Percentiles rank a stretch among this genome's conserved stretches.
phyloP scores from a whole-genome alignment of 2,888 invertebrate genomes.

The Abrostola triplasia region DNA sequence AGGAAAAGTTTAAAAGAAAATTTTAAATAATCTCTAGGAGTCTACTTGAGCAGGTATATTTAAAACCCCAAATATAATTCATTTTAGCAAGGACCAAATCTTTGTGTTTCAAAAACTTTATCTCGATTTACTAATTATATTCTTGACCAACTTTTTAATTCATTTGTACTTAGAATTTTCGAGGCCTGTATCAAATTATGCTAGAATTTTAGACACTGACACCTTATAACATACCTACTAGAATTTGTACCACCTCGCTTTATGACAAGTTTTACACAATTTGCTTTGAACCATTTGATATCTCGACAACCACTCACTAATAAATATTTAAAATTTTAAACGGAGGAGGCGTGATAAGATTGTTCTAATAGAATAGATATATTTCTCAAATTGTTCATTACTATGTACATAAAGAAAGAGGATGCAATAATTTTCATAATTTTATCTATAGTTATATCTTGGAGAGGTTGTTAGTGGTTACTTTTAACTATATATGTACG shows the following conservation, averaged over 20 bases:
- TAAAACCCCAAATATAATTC: constrained; percentile 62
- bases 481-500: constrained; percentile 76
- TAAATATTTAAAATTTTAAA: constrained; percentile 51
- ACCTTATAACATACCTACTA: constrained; percentile 61
- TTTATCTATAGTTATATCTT: constrained; percentile 75
- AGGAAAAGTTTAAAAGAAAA: constrained; percentile 58
- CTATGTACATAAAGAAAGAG: constrained; percentile 77
- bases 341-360: constrained; percentile 57
- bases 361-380: constrained; percentile 64
- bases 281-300: constrained; percentile 71
- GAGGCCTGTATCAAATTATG: constrained; percentile 74
- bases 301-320: constrained; percentile 64
- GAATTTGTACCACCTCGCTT: constrained; percentile 76
- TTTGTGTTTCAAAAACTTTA: constrained; percentile 64
- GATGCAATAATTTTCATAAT: constrained; percentile 86
- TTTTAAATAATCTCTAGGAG: constrained; percentile 63
- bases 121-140: constrained; percentile 64
- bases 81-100: constrained; percentile 78
- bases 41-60: constrained; percentile 60
- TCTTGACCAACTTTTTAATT: constrained; percentile 78
- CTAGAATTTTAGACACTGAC: constrained; percentile 72
- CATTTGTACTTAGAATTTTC: constrained; percentile 74
- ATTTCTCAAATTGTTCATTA: constrained; percentile 69
- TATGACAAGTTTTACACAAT: constrained; percentile 68
- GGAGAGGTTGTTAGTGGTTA: constrained; percentile 76